Evolutionary conservation across 2,888 invertebrate genomes (phyloP).

Genomic region (Electrophaes corylata): DNA sequence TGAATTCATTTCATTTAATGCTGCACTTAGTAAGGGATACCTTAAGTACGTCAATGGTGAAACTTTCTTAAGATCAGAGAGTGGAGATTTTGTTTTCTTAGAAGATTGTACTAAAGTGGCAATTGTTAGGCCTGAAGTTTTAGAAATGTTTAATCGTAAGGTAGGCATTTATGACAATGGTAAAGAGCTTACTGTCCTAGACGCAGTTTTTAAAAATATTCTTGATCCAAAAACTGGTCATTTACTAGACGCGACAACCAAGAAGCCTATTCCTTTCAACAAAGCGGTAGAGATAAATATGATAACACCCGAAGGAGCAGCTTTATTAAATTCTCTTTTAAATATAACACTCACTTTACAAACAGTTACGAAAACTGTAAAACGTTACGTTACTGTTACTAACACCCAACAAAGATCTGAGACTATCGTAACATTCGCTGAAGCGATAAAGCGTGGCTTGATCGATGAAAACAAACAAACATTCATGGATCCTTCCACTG

Average conservation of each 20-base stretch:
- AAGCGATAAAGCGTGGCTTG: conserved; percentile 90
- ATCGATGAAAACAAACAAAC: conserved; percentile 91
- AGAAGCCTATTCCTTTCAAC: conserved; percentile 90
- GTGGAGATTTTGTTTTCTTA: conserved; percentile 90
- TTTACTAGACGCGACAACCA: conserved; percentile 89
- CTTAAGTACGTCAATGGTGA: conserved; percentile 90
- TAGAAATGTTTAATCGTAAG: conserved; percentile 92
- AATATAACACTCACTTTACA: conserved; percentile 95
- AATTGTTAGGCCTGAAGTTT: conserved; percentile 92
- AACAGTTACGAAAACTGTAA: conserved; percentile 93
- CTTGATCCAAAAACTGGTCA: conserved; percentile 95
- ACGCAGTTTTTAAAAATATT: conserved; percentile 93
- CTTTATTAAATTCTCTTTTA: conserved; percentile 91
- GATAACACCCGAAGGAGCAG: conserved; percentile 94
- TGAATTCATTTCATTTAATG: conserved; percentile 93
- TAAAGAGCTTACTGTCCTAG: conserved; percentile 91
- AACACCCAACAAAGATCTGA: conserved; percentile 85
- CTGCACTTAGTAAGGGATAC: conserved; percentile 90
- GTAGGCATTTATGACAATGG: conserved; percentile 92
- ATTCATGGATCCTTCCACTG: conserved; percentile 90
- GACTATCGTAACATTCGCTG: conserved; percentile 88
- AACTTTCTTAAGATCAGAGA: conserved; percentile 89
- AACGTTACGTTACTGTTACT: conserved; percentile 91
- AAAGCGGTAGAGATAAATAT: conserved; percentile 93
- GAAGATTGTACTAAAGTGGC: conserved; percentile 91